Evolutionary conservation across 2,113 vertebrate genomes (phyloP).

Genomic region (Sapajus apella): DNA sequence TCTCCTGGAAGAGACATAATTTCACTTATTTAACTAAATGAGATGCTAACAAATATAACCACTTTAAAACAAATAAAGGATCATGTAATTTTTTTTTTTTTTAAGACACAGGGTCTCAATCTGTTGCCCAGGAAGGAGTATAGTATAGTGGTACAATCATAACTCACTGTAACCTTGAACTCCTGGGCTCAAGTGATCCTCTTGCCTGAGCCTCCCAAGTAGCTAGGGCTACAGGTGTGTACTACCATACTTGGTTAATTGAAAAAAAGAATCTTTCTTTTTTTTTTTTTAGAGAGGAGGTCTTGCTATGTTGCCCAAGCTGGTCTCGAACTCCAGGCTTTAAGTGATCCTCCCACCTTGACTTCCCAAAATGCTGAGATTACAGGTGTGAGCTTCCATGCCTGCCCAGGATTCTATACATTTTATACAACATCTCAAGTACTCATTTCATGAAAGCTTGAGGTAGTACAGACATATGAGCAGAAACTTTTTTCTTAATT

Average conservation of each 20-base stretch:
- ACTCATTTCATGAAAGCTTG: background rate
- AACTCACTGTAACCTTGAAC: background rate
- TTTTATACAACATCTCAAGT: background rate
- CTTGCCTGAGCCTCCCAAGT: background rate
- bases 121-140: background rate
- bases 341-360: background rate
- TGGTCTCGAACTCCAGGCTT: background rate
- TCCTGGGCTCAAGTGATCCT: background rate
- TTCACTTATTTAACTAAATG: accelerated
- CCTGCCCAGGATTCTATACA: background rate
- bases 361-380: background rate
- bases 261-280: background rate
- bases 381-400: background rate
- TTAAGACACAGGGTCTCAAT: background rate
- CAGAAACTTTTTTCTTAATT: constrained; percentile 5
- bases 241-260: background rate
- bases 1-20: background rate
- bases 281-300: background rate
- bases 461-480: background rate
- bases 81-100: background rate
- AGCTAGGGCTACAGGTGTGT: background rate
- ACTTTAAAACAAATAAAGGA: background rate
- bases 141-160: background rate
- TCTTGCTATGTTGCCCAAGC: background rate
- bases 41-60: constrained; percentile 30